These are phyloP conservation scores for Hirtodrosophila histrioides DNA, from an alignment of 2,888 invertebrate genomes.

Conservation along the genomic window DNA sequence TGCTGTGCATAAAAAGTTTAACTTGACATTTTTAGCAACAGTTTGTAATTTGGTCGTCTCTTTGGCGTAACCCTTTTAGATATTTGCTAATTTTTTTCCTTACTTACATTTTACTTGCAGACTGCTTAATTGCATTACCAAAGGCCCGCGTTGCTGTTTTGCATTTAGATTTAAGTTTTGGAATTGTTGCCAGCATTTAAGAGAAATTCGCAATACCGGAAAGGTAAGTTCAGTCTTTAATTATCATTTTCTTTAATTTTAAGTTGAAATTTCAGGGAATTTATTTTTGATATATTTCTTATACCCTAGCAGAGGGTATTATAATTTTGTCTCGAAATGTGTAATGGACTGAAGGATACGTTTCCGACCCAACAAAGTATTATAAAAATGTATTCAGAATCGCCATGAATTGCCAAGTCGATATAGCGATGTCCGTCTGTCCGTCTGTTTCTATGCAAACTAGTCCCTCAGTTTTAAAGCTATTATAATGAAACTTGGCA, in stretches of 20 bases:
- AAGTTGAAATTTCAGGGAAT: neutral
- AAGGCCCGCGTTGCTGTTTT: slow-evolving; percentile 52
- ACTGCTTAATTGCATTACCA: slow-evolving; percentile 72
- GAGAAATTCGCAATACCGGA: slow-evolving; percentile 12
- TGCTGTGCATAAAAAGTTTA: slow-evolving; percentile 71
- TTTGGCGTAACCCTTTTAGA: slow-evolving; percentile 47
- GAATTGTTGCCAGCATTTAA: slow-evolving; percentile 33
- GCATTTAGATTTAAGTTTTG: slow-evolving; percentile 57
- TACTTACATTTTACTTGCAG: slow-evolving; percentile 60
- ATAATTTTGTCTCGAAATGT: too few relatives aligned
- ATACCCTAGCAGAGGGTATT: too few relatives aligned
- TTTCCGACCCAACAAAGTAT: too few relatives aligned
- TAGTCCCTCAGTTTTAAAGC: too few relatives aligned
- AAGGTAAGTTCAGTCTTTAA: slow-evolving; percentile 19
- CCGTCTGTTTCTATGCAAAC: too few relatives aligned
- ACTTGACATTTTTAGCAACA: slow-evolving; percentile 75
- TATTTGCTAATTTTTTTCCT: slow-evolving; percentile 53
- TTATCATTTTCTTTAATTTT: neutral
- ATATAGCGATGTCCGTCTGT: too few relatives aligned
- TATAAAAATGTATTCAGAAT: too few relatives aligned
- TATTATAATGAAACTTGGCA: too few relatives aligned
- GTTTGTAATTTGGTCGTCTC: slow-evolving; percentile 74
- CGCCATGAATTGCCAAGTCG: too few relatives aligned
- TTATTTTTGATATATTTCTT: too few relatives aligned
- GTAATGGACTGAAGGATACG: too few relatives aligned